Percentiles rank a stretch among this genome's conserved stretches.
phyloP scores from a whole-genome alignment of 2,113 vertebrate genomes.

The Triplophysa tibetana region DNA sequence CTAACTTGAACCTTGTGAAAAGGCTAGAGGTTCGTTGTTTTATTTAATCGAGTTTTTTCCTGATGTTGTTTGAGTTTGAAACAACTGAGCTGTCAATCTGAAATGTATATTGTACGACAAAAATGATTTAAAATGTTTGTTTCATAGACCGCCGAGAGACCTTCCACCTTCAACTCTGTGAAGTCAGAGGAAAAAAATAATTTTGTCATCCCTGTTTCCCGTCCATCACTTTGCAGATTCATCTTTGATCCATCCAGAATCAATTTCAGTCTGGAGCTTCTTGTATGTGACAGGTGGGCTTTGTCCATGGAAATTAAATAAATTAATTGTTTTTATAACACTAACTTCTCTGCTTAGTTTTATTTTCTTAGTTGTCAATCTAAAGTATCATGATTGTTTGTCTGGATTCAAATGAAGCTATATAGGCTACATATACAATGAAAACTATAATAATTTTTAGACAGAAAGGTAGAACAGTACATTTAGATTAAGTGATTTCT shows the following conservation, averaged over 20 bases:
- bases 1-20: not conserved
- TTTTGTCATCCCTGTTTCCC: not conserved
- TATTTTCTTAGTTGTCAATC: not conserved
- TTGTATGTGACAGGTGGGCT: constrained; percentile 11
- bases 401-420: not conserved
- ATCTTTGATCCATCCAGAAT: not conserved
- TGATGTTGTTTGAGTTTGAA: not conserved
- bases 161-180: not conserved
- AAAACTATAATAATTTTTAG: not conserved
- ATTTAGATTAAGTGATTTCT: not conserved
- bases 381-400: not conserved
- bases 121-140: not conserved
- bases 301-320: too few species aligned
- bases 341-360: not conserved
- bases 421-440: not conserved
- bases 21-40: not conserved
- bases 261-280: not conserved
- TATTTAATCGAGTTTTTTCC: not conserved
- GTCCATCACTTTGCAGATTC: not conserved
- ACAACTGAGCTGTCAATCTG: not conserved
- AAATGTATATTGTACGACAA: not conserved
- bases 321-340: not conserved
- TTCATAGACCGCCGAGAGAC: not conserved
- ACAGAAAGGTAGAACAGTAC: not conserved
- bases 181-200: not conserved